These are phyloP conservation scores for Hololepta plana DNA, from an alignment of 2,888 invertebrate genomes.

Conservation along the genomic window DNA sequence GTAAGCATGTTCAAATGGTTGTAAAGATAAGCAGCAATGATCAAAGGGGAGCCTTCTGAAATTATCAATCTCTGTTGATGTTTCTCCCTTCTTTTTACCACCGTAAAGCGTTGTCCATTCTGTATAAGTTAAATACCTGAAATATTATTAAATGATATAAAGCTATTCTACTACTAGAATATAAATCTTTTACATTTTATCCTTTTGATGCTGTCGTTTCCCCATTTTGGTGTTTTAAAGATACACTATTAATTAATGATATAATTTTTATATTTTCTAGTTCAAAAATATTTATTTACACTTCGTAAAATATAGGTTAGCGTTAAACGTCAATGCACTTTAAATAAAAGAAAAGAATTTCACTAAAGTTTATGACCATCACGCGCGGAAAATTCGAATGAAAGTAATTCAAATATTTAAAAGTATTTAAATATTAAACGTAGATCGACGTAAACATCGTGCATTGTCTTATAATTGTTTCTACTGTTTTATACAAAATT, in stretches of 20 bases:
- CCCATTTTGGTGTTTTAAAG: slow-evolving; percentile 75
- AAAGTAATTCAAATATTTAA: no score
- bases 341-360: no score
- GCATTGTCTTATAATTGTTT: no score
- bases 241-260: neutral
- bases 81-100: slow-evolving; percentile 52
- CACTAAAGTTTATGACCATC: no score
- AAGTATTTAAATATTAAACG: no score
- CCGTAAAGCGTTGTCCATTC: slow-evolving; percentile 85
- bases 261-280: slow-evolving; percentile 7
- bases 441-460: no score
- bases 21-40: slow-evolving; percentile 81
- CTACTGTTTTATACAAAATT: no score
- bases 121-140: slow-evolving; percentile 69
- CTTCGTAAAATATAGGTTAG: no score
- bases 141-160: slow-evolving; percentile 1
- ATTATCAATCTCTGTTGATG: slow-evolving; percentile 54
- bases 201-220: slow-evolving; percentile 85
- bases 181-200: slow-evolving; percentile 88
- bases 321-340: no score
- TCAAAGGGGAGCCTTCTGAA: slow-evolving; percentile 86
- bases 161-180: no score
- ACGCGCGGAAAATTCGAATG: no score
- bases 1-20: slow-evolving; percentile 83
- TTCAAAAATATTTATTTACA: no score